Evolutionary conservation across 1,140 invertebrate genomes (phyloP).

Genomic region (Nasonia vitripennis): DNA sequence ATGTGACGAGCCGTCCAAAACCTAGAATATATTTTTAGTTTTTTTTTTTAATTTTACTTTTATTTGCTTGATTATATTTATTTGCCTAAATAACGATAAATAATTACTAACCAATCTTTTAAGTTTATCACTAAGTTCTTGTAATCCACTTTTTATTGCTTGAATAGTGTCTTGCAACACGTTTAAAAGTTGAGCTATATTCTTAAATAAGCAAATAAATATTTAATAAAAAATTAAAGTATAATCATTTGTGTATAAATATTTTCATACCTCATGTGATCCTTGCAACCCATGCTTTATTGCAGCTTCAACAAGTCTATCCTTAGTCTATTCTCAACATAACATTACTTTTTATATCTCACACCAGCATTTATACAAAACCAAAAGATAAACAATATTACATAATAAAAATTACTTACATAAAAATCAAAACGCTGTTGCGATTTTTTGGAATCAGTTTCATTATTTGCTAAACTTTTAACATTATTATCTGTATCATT

Average conservation of each 20-base stretch:
- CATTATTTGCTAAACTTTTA: slow-evolving; percentile 58
- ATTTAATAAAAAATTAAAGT: slow-evolving; percentile 41
- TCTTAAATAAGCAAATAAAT: slow-evolving; percentile 40
- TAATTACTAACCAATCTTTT: slow-evolving; percentile 62
- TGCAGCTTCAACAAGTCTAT: slow-evolving; percentile 52
- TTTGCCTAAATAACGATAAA: slow-evolving; percentile 36
- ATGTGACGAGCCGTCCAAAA: slow-evolving; percentile 55
- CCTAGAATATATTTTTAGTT: slow-evolving; percentile 51
- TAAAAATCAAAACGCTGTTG: slow-evolving; percentile 54
- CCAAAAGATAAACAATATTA: slow-evolving; percentile 28
- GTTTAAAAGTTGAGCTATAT: slow-evolving; percentile 56
- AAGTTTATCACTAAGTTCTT: slow-evolving; percentile 61
- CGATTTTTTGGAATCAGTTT: slow-evolving; percentile 60
- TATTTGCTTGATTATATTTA: background rate
- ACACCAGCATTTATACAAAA: slow-evolving; percentile 15
- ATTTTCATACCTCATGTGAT: slow-evolving; percentile 58
- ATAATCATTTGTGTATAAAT: slow-evolving; percentile 20
- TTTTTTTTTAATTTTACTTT: background rate
- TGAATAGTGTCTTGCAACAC: slow-evolving; percentile 60
- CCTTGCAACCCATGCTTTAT: slow-evolving; percentile 48
- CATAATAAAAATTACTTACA: slow-evolving; percentile 57
- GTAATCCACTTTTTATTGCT: slow-evolving; percentile 59
- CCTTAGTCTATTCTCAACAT: slow-evolving; percentile 50
- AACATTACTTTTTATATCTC: slow-evolving; percentile 3
- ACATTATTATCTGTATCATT: slow-evolving; percentile 61